A percentile compares a stretch with the other conserved stretches of the same genome.
These are phyloP conservation scores for Amiota communis DNA, from an alignment of 2,888 invertebrate genomes.

Conservation along the genomic window DNA sequence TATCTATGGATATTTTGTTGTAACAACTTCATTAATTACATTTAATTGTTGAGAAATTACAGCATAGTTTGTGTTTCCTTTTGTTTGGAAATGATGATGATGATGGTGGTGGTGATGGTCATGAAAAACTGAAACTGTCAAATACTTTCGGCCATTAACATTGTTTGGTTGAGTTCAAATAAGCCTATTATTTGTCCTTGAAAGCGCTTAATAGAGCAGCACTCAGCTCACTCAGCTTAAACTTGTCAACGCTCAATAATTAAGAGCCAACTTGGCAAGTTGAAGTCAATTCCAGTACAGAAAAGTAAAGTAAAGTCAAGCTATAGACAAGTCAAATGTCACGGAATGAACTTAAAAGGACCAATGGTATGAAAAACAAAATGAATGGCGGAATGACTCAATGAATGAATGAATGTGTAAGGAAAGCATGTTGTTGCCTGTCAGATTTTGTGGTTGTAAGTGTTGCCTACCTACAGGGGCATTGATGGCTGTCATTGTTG, in stretches of 20 bases:
- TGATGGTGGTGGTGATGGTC: too few relatives aligned
- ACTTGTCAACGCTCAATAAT: neutral
- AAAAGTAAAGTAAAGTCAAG: neutral
- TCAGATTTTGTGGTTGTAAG: constrained; percentile 8
- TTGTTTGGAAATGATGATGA: too few relatives aligned
- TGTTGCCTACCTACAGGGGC: too few relatives aligned
- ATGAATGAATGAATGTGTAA: too few relatives aligned
- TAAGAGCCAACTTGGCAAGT: too few relatives aligned
- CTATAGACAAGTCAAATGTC: constrained; percentile 7
- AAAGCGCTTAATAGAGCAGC: neutral
- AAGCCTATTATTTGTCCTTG: neutral
- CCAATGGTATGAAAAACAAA: neutral
- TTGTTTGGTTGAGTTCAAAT: neutral
- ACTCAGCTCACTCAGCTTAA: neutral
- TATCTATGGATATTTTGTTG: neutral
- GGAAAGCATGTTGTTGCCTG: constrained; percentile 6
- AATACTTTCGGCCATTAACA: neutral
- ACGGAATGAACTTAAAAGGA: neutral
- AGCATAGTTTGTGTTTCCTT: too few relatives aligned
- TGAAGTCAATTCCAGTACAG: neutral
- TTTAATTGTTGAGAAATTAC: too few relatives aligned
- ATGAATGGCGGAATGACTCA: neutral
- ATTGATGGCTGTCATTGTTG: too few relatives aligned
- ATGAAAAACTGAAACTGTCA: too few relatives aligned
- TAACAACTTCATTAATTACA: too few relatives aligned